phyloP scores from a whole-genome alignment of 30 jellyfish, hydroid and myxozoan species.

The Sanderia malayensis region DNA sequence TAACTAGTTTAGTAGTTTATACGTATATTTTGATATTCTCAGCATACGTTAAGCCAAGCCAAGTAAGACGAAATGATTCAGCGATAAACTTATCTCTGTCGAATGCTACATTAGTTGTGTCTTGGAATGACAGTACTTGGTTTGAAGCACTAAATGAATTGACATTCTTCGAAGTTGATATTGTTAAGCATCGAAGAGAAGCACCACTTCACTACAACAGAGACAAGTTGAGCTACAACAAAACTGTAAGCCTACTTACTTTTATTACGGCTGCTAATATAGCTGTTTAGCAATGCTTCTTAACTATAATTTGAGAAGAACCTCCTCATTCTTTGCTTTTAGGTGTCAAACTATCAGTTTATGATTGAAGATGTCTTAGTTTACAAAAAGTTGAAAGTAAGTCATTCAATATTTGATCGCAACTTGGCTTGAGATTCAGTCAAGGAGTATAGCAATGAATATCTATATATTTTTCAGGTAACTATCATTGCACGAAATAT shows the following conservation, averaged over 20 bases:
- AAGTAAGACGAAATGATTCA: neutral
- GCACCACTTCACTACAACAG: neutral
- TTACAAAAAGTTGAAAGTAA: neutral
- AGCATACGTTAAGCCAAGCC: neutral
- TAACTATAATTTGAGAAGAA: no score
- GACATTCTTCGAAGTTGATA: constrained; percentile 10
- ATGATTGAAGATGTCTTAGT: neutral
- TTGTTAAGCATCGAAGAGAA: neutral
- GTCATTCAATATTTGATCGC: no score
- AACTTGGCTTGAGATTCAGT: no score
- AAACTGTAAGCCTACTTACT: neutral
- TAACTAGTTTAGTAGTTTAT: no score
- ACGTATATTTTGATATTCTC: no score
- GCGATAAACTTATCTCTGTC: neutral
- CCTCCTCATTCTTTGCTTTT: neutral
- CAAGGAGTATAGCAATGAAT: no score
- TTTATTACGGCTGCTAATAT: no score
- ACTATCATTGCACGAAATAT: neutral
- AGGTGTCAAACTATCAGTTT: neutral
- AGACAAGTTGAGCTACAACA: neutral
- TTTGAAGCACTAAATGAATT: neutral
- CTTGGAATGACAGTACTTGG: neutral
- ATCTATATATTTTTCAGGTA: neutral
- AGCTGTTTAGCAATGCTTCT: no score
- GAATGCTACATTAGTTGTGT: neutral